phyloP scores from a whole-genome alignment of 2,113 vertebrate species.

The Microcebus tavaratra region DNA sequence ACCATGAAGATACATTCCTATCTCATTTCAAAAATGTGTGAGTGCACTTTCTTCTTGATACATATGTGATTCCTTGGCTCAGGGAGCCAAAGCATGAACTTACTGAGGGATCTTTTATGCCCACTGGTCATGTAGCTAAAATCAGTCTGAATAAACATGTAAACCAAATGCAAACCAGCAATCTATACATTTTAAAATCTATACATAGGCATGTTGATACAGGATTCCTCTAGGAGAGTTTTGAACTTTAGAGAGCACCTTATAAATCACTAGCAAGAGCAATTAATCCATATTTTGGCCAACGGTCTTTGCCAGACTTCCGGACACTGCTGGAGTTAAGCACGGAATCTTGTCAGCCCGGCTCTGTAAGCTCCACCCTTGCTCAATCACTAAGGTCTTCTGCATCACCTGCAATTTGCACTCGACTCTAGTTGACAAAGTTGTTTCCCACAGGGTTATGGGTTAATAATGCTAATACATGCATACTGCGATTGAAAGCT shows the following conservation, averaged over 20 bases:
- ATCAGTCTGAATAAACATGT: neutral
- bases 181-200: neutral
- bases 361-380: neutral
- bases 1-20: neutral
- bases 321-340: neutral
- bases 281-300: neutral
- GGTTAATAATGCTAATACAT: neutral
- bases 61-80: neutral
- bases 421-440: neutral
- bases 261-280: neutral
- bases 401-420: rapidly evolving
- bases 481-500: neutral
- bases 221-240: neutral
- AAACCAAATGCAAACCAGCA: neutral
- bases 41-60: neutral
- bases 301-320: neutral
- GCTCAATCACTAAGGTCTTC: neutral
- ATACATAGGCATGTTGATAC: no score
- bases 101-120: neutral
- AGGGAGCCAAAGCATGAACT: neutral
- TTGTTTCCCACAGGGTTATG: rapidly evolving
- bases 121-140: neutral
- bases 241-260: neutral
- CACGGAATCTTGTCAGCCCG: neutral
- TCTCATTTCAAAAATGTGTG: neutral